A percentile compares a stretch with the other conserved stretches of the same genome.
Evolutionary conservation across 1,140 invertebrate species (phyloP).

Genomic region (Elysia chlorotica): DNA sequence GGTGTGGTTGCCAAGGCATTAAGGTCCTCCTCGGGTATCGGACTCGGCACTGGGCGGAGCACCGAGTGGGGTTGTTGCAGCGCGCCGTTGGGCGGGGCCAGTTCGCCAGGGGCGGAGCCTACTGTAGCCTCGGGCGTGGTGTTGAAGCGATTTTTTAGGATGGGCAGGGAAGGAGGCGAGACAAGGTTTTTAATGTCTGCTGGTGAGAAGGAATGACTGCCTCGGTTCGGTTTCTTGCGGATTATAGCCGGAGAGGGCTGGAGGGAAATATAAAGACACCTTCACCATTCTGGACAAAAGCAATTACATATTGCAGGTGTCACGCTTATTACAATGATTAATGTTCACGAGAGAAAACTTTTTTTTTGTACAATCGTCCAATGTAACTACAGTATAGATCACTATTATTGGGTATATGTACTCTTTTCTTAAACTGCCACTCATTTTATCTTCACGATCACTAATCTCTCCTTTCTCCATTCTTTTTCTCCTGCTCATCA

Average conservation of each 20-base stretch:
- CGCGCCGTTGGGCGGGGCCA: background rate
- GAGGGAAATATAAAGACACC: background rate
- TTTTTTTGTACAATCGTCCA: no score
- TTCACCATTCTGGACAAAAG: background rate
- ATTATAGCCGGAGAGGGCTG: conserved; percentile 5
- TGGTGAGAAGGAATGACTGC: background rate
- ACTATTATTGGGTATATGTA: no score
- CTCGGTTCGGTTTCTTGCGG: background rate
- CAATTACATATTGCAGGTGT: background rate
- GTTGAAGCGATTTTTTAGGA: conserved; percentile 16
- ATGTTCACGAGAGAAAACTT: no score
- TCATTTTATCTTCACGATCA: no score
- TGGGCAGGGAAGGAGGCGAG: conserved; percentile 4
- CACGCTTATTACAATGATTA: no score
- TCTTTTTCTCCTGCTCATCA: no score
- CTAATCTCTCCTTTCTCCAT: no score
- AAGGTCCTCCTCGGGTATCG: conserved; percentile 14
- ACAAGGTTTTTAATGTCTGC: background rate
- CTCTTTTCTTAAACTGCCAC: no score
- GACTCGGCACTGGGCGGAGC: conserved; percentile 3
- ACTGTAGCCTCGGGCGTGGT: background rate
- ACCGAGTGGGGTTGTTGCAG: background rate
- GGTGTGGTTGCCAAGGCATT: no score
- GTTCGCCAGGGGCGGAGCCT: background rate
- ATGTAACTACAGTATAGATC: no score